Base-by-base conservation (phyloP, 2,797 vertebrate species). In the Eidolon dupreanum region DNA sequence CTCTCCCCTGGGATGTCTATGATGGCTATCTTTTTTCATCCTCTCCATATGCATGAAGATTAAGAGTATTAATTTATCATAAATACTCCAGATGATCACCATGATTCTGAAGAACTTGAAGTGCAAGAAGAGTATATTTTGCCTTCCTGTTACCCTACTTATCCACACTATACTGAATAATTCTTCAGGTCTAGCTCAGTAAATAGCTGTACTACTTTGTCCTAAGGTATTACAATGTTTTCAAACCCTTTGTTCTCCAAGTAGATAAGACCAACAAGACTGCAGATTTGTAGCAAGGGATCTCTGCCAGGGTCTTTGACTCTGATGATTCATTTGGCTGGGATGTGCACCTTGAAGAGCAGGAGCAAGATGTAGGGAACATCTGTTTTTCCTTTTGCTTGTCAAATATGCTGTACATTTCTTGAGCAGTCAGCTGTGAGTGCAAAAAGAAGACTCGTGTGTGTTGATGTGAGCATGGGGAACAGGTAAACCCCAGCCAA, bases 331-430 rank as follows among this genome's bases (percentile, higher is more conserved):
- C 68, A 71, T 91, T 86, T 96, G 93, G 43, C 63, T 86, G 19
- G 49, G 38, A 78, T 77, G 26, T 90, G 38, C 8, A 86, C 43
- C 84, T 96, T 88, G 51, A 93, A 88, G 57, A 96, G 66, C 83
- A 94, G 61, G 68, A 90, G 10, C 2, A 86, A 73, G 66, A 90
- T 49, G 43, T 33, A 85, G n/a, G 24, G 53, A 96, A 93, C 13
- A 96, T n/a, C 43, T 95, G 71, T 31, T 82, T 92, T 96, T 53
- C 55, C 41, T 78, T 88, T 94, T 66, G 41, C 41, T 68, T 90
- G 75, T 66, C n/a, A 78, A 74, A 92, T 31, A 55, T 2, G 61
- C 53, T 95, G n/a, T 75, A 61, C 13, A 68, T 13, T 88, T 55
- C 51, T 51, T 61, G 6, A 70, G n/a, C 36, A 28, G 16, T 63